Evolutionary conservation across 2,797 vertebrate species (phyloP), one percentile per base, ranked within the genome.

Genomic region (Hippoglossus hippoglossus): DNA sequence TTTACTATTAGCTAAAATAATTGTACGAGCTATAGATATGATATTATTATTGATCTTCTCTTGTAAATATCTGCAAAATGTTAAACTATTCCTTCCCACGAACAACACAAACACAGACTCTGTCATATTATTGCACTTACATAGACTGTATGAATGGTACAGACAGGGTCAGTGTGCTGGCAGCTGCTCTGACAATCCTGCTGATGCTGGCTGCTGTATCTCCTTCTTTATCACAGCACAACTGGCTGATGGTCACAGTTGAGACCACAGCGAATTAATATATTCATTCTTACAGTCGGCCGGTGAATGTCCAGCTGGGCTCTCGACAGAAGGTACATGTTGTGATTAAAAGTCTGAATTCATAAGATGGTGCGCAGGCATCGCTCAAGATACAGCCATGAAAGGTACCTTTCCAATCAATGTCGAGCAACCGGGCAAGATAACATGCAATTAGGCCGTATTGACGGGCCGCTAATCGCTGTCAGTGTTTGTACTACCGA

Each of bases 401-500:
- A 77, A 80, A 76, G 62, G 56, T 46, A 39, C 52, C 12, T 2
- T 70, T 72, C 44, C 58, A 76, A 79, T 77, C 75, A 76, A 58
- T 34, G 25, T 52, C 56, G 74, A 73, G 66, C 67, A 60, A 65
- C 67, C 63, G 71, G 67, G 53, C 26, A 19, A 63, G 76, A 80
- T 73, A 58, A 72, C 75, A 52, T 9, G 63, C 7, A 59, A 79
- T 81, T 61, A 60, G 24, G 66, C 50, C 77, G 67, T 76, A 85
- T 52, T 85, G 85, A 83, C 72, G 73, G 75, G 15, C 80, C 47
- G 73, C 65, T 82, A 79, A 80, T 81, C 74, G 77, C 51, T 58
- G 74, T 77, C 59, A 51, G 59, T 60, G 82, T 85, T 85, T 79
- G 79, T 62, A 58, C 53, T 46, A 0, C 55, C 65, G 75, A 73